Percentiles rank a stretch among this genome's conserved stretches.
Conservation (phyloP, 2,888 invertebrate species). For the Diadromus collaris region DNA sequence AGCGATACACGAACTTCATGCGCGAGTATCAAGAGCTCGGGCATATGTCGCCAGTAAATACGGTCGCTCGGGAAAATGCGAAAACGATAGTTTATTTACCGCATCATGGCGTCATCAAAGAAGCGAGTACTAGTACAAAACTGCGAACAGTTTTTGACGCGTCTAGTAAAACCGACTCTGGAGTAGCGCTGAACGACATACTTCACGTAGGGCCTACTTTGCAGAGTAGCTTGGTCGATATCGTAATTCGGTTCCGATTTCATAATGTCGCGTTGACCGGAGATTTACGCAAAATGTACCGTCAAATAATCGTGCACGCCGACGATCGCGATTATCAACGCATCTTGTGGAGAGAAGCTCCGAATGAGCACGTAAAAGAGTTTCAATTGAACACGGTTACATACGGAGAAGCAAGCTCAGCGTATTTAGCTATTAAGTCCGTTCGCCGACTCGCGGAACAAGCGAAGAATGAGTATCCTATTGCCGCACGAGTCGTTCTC, state of each 20-base stretch:
- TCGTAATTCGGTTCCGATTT: conserved; percentile 68
- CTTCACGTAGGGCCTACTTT: conserved; percentile 67
- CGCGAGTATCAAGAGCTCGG: conserved; percentile 27
- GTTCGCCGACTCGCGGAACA: conserved; percentile 60
- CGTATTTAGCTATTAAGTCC: conserved; percentile 63
- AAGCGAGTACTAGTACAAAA: conserved; percentile 29
- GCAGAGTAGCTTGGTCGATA: conserved; percentile 66
- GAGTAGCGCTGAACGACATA: conserved; percentile 67
- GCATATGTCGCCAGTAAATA: conserved; percentile 34
- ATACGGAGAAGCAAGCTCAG: conserved; percentile 62
- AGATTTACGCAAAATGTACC: conserved; percentile 72
- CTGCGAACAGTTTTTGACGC: conserved; percentile 31
- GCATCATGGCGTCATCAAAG: conserved; percentile 34
- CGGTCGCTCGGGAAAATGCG: too few species aligned
- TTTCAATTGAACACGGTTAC: conserved; percentile 64
- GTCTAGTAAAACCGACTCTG: conserved; percentile 41
- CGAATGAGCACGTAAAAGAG: conserved; percentile 46
- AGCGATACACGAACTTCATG: conserved; percentile 25
- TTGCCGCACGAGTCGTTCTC: conserved; percentile 45
- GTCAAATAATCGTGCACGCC: conserved; percentile 66
- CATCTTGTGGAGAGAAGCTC: conserved; percentile 64
- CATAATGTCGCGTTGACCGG: conserved; percentile 65
- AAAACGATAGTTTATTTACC: conserved; percentile 32
- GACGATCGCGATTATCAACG: conserved; percentile 63
- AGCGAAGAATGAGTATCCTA: conserved; percentile 54